A percentile compares a stretch with the other conserved stretches of the same genome.
phyloP scores from a whole-genome alignment of 2,113 vertebrate genomes.

The Heterochromis multidens region DNA sequence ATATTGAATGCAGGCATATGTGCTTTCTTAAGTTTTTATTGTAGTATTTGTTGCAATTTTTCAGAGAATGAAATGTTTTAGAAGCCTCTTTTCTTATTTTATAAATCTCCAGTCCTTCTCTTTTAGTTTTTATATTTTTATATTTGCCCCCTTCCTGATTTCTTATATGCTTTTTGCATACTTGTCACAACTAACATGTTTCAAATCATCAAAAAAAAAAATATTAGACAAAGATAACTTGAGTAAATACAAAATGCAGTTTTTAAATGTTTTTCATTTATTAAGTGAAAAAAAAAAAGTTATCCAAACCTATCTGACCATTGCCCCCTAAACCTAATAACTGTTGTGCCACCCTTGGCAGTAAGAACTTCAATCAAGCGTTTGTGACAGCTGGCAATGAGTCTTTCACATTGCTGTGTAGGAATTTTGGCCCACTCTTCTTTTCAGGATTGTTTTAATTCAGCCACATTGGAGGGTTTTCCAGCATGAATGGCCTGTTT shows the following conservation, averaged over 20 bases:
- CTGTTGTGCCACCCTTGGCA: accelerated
- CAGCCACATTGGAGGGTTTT: background rate
- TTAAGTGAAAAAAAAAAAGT: background rate
- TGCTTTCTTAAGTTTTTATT: background rate
- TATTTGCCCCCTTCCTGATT: accelerated
- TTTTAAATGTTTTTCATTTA: background rate
- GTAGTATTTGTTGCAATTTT: background rate
- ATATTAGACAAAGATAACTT: accelerated
- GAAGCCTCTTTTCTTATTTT: background rate
- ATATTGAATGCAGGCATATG: background rate
- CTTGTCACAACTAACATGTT: background rate
- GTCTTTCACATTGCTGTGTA: background rate
- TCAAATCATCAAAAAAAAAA: background rate
- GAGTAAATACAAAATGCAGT: background rate
- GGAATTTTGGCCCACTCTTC: accelerated
- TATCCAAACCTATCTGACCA: background rate
- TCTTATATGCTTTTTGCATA: background rate
- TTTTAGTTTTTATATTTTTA: background rate
- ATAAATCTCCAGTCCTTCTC: background rate
- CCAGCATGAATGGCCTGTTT: background rate
- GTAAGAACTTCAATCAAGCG: background rate
- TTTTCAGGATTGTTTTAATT: background rate
- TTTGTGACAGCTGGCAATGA: accelerated
- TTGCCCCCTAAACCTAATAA: accelerated
- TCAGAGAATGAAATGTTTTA: accelerated